Conservation (phyloP, 2,888 invertebrate genomes). For the Ophraella communa region DNA sequence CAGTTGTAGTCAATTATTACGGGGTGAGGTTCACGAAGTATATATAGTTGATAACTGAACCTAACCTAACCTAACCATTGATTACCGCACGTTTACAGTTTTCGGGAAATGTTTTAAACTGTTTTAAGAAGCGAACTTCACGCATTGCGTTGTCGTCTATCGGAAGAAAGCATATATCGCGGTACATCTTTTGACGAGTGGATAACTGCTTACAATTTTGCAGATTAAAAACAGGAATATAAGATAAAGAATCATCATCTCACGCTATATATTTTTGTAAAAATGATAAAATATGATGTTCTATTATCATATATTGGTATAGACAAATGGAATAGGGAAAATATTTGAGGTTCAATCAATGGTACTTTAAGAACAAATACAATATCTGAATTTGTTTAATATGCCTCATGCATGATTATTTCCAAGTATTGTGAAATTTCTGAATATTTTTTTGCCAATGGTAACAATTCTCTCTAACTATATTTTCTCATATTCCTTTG, state of each 20-base stretch:
- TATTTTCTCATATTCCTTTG: not conserved
- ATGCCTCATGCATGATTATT: constrained; percentile 5
- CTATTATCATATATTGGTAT: not conserved
- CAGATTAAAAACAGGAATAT: not conserved
- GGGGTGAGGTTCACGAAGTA: too few species aligned
- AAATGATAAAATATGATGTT: not conserved
- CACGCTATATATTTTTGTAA: not conserved
- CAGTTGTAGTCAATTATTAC: too few species aligned
- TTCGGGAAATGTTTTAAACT: not conserved
- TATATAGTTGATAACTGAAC: too few species aligned
- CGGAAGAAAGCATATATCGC: not conserved
- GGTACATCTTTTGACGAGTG: not conserved
- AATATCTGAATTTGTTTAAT: constrained; percentile 7
- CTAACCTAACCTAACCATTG: too few species aligned
- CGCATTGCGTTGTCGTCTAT: not conserved
- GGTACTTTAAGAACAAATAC: constrained; percentile 7
- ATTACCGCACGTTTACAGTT: not conserved
- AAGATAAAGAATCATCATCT: not conserved
- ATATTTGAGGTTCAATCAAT: constrained; percentile 6
- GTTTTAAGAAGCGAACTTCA: not conserved
- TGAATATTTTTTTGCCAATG: constrained; percentile 7
- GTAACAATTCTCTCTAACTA: constrained; percentile 3
- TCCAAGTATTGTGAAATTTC: not conserved
- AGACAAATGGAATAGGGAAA: not conserved
- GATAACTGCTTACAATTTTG: not conserved